phyloP scores from a whole-genome alignment of 2,113 vertebrate genomes.

The Podarcis muralis region DNA sequence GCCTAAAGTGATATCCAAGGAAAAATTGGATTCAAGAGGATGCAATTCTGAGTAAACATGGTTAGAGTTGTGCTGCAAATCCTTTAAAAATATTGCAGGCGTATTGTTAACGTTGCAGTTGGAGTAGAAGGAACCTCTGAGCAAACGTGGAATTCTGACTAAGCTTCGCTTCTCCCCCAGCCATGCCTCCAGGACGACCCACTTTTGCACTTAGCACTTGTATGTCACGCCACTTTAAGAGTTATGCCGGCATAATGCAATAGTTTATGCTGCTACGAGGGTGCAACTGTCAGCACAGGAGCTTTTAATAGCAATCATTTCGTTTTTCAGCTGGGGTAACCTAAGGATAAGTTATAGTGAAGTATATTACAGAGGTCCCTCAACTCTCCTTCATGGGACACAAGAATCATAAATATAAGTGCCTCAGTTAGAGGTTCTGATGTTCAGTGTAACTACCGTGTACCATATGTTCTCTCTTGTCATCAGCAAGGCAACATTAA shows the following conservation, averaged over 20 bases:
- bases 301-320: background rate
- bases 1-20: background rate
- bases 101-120: background rate
- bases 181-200: background rate
- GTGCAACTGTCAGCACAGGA: background rate
- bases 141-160: background rate
- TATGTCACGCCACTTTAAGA: background rate
- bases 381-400: constrained; percentile 49
- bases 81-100: background rate
- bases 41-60: no score
- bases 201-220: background rate
- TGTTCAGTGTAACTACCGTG: constrained; percentile 38
- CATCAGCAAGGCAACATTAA: constrained; percentile 53
- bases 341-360: constrained; percentile 26
- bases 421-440: constrained; percentile 45
- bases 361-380: constrained; percentile 54
- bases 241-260: background rate
- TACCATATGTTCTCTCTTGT: constrained; percentile 37
- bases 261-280: background rate
- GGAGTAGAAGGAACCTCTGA: background rate
- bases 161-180: background rate
- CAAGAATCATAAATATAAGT: constrained; percentile 45
- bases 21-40: background rate
- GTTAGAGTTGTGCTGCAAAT: no score
- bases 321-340: background rate